Evolutionary conservation across 2,113 vertebrate species (phyloP), one percentile per base, ranked within the genome.

Genomic region (Coptodon bakossiorum): DNA sequence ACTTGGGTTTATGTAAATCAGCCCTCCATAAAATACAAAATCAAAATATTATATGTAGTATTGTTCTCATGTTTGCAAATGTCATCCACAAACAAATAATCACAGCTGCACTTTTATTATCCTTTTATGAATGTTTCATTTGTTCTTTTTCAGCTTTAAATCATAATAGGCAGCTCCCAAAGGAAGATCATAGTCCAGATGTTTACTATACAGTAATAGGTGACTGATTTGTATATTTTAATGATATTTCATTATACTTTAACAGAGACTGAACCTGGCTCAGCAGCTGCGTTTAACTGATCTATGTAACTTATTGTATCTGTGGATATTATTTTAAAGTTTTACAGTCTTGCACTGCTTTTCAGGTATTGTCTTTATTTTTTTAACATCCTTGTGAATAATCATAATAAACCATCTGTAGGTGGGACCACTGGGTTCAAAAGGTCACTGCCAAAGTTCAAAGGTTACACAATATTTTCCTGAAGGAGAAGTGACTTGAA

Each of bases 391-490:
- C 61, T 38, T 63, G 7, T 71, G 24, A 84, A 84, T 52, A 90
- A 43, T 83, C 22, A 22, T 22, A 22, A 22, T 22, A 22, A 22
- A 22, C 50, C 31, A 24, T 76, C 63, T 80, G 38, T 90, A 43
- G 87, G 50, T 82, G 83, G 43, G 59, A 80, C 59, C 68, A 81
- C 78, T 24, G 79, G 53, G 90, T 88, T 90, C 66, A 87, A 94
- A 90, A 85, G 90, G 86, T 94, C 90, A 88, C 88, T 59, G 71
- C 78, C 63, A 50, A 52, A 34, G 90, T 93, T 94, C 90, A 95
- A 93, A 95, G 95, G 93, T 95, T 93, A 89, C 80, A 90, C 68
- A 94, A 95, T 89, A 93, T 96, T 96, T 96, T 92, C 89, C 88
- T 86, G 66, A 85, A 86, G 86, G 80, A 94, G 84, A 63, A 94